phyloP scores from a whole-genome alignment of 2,888 invertebrate species.

The Aelia acuminata region DNA sequence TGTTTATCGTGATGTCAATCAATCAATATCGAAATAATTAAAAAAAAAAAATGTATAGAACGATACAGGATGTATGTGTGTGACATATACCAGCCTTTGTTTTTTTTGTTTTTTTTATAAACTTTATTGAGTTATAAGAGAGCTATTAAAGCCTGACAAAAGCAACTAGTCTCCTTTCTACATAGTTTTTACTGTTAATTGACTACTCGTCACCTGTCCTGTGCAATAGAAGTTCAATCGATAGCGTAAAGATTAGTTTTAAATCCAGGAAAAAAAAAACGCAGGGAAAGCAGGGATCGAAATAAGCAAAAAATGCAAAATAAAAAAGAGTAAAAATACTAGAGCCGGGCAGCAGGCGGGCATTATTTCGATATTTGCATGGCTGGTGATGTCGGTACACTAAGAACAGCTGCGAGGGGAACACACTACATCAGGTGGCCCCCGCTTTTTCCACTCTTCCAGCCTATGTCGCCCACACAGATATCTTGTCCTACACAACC shows the following conservation, averaged over 20 bases:
- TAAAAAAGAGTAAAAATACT: constrained; percentile 9
- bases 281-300: not conserved
- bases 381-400: not conserved
- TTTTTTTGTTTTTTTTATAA: no score
- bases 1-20: no score
- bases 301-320: not conserved
- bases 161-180: not conserved
- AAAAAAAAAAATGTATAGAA: no score
- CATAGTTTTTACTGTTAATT: not conserved
- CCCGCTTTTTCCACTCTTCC: not conserved
- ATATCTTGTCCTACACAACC: not conserved
- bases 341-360: not conserved
- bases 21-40: no score
- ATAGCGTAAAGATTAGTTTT: not conserved
- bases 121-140: not conserved
- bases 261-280: not conserved
- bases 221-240: not conserved
- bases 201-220: not conserved
- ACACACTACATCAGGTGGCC: not conserved
- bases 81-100: no score
- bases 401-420: not conserved
- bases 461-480: not conserved
- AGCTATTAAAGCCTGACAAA: not conserved
- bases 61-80: no score
- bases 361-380: constrained; percentile 38